These are phyloP conservation scores for Junonia oenone DNA, from an alignment of 2,888 invertebrate genomes.

Conservation along the genomic window DNA sequence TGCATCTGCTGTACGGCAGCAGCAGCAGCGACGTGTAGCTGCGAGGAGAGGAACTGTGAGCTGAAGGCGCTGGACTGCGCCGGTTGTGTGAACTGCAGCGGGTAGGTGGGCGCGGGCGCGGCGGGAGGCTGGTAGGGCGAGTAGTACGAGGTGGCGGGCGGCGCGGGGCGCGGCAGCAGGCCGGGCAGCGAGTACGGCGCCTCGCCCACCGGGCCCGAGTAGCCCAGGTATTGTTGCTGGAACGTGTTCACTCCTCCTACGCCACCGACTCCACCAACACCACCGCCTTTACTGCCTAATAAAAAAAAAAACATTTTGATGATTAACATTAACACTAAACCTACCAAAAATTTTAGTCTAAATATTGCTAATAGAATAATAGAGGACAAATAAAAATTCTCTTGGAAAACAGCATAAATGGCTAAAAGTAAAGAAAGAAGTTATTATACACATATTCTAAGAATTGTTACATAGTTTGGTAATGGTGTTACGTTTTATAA, in stretches of 20 bases:
- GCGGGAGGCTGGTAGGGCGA: constrained; percentile 68
- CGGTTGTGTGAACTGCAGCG: constrained; percentile 81
- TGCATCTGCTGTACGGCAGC: constrained; percentile 72
- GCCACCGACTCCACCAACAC: constrained; percentile 62
- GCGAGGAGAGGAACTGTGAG: constrained; percentile 68
- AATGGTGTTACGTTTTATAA: too few species aligned
- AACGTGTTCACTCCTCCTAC: constrained; percentile 70
- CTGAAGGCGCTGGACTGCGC: constrained; percentile 74
- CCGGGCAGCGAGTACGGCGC: constrained; percentile 66
- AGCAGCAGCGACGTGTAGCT: constrained; percentile 63
- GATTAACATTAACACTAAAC: too few species aligned
- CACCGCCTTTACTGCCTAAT: constrained; percentile 50
- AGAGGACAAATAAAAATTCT: too few species aligned
- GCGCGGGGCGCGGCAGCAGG: constrained; percentile 68
- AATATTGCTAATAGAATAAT: too few species aligned
- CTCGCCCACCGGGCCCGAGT: constrained; percentile 67
- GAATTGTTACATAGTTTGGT: too few species aligned
- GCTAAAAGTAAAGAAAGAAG: too few species aligned
- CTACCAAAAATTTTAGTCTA: too few species aligned
- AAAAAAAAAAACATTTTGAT: too few species aligned
- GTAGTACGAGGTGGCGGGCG: constrained; percentile 71
- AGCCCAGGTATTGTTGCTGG: constrained; percentile 73
- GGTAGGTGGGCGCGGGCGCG: constrained; percentile 82
- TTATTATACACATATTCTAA: too few species aligned
- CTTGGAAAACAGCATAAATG: too few species aligned